Evolutionary conservation across 2,797 vertebrate species (phyloP), one percentile per base, ranked within the genome.

Genomic region (Triplophysa bombifrons): DNA sequence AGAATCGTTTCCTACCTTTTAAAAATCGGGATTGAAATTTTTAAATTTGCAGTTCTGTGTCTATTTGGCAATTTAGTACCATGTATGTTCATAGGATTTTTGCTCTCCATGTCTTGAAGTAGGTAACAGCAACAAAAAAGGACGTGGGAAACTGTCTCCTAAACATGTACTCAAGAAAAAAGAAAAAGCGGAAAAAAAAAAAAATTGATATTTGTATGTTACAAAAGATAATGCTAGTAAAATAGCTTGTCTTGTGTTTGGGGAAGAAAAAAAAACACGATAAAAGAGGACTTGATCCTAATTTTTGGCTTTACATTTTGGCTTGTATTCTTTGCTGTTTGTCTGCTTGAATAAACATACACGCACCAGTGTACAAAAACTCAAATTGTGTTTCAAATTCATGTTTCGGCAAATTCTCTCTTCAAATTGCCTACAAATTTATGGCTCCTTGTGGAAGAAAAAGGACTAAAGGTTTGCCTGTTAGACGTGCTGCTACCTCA

Each of bases 251-350:
- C 92, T 96, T 96, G 93, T 94, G 92, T 90, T 88, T 87, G 87
- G 83, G 74, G 25, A 53, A 19, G 16, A 79, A 70, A 19, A 16
- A 2, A n/a, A 12, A 30, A 30, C 2, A 61, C 46, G 46, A 48
- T 48, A 30, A 74, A 76, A 91, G 94, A 86, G 88, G 87, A 19
- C 83, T 65, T 88, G 89, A 92, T 96, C 93, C 94, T 93, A 19
- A 50, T 78, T 94, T 92, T 95, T 95, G 95, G 95, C 95, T 96
- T 96, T 93, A 95, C 94, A 94, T 95, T 96, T 96, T 98, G 96
- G 96, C 95, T 97, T 98, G 97, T 99, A 98, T 97, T 95, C 95
- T 96, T 96, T 98, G 96, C 95, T 98, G 96, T 98, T 96, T 96
- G 93, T 98, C 94, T 97, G 95, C 95, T 96, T 96, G 95, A 99